Evolutionary conservation across 2,888 invertebrate species (phyloP), one percentile per base, ranked within the genome.

Genomic region (Cheiracanthium punctorium): DNA sequence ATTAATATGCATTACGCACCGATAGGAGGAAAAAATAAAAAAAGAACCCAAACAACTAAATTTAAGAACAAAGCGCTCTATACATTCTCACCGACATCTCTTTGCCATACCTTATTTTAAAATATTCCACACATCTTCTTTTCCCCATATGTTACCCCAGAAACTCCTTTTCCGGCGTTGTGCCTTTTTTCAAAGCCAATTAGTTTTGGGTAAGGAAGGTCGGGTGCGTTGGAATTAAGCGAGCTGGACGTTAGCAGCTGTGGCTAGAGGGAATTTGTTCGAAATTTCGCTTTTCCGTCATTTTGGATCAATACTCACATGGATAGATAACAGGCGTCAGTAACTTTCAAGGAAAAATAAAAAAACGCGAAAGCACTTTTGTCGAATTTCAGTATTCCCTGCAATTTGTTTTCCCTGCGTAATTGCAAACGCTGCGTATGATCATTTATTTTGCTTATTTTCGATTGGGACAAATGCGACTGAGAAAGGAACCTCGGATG

Each of bases 151-250:
- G 58, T 24, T 58, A 24, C 58, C 58, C 58, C 24, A 58, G n/a
- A 58, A 24, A 2, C 58, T 58, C 58, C 43, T 24, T 17, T 58
- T 24, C 24, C 58, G 17, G 24, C 43, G 43, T 58, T 20, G 43
- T 28, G 71, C 76, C 74, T 74, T 85, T 85, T 85, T 79, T 79
- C 70, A 58, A 80, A 79, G 79, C 79, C 79, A 74, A 79, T 79
- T 79, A 85, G 79, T 79, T 24, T 58, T 24, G 20, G n/a, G 69
- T 69, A 33, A 8, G 79, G 77, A 73, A 74, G 73, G 77, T 72
- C 82, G 77, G 82, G 72, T 77, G 73, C 84, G 73, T 73, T 77
- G 79, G 84, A 85, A 85, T 85, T 85, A 85, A 85, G 73, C 69
- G 84, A 73, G 84, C 74, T 32, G 84, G 84, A 85, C 84, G 79